phyloP scores from a whole-genome alignment of 2,113 vertebrate genomes.

The Bostrychus sinensis region DNA sequence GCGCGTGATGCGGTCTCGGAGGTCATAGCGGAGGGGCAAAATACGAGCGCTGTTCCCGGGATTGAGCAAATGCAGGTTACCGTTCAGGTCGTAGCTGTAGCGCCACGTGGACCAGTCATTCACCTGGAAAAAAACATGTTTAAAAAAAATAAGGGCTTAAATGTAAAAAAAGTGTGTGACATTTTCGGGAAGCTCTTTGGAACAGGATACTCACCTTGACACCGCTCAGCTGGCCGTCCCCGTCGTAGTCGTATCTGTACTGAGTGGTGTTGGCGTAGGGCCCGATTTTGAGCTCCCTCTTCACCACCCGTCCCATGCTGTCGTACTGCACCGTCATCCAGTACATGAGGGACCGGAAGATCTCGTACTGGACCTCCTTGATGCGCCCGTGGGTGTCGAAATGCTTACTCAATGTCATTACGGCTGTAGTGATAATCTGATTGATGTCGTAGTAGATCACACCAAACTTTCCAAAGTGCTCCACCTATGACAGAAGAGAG shows the following conservation, averaged over 20 bases:
- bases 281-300: conserved; percentile 96
- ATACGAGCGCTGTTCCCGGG: conserved; percentile 93
- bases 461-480: conserved; percentile 98
- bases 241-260: conserved; percentile 97
- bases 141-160: background rate
- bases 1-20: conserved; percentile 94
- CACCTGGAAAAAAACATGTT: conserved; percentile 63
- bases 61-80: conserved; percentile 95
- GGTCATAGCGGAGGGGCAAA: conserved; percentile 94
- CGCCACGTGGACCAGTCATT: conserved; percentile 98
- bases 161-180: too few species aligned
- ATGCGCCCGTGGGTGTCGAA: conserved; percentile 98
- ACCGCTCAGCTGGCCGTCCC: conserved; percentile 94
- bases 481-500: conserved; percentile 71
- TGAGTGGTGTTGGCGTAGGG: conserved; percentile 98
- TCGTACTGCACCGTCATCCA: conserved; percentile 99
- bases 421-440: conserved; percentile 98
- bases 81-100: conserved; percentile 97
- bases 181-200: background rate
- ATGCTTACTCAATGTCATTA: conserved; percentile 98
- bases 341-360: conserved; percentile 98
- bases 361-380: conserved; percentile 99
- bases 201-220: conserved; percentile 82
- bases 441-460: conserved; percentile 99
- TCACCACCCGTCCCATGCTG: conserved; percentile 97